Base-by-base conservation (phyloP, 2,888 invertebrate genomes). In the Mellilla xanthometata region DNA sequence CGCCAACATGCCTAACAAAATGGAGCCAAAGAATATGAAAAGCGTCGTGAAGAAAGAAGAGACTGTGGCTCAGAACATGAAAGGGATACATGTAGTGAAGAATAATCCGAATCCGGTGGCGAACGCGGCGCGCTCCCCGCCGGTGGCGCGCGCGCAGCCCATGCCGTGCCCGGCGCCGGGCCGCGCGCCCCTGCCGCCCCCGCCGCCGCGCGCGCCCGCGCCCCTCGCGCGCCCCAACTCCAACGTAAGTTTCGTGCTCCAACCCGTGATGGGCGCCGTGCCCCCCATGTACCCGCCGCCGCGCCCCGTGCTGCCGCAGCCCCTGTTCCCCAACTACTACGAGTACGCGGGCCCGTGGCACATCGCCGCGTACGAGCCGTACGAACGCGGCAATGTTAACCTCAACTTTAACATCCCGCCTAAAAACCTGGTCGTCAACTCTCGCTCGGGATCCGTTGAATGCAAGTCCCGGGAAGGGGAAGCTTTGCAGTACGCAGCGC, bases 221-320 rank as follows among this genome's bases (percentile, higher is more conserved):
- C 43, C 40, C 51, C 62, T 35, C 56, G 61, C 28, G 51, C 66
- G 31, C 56, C 77, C 79, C 27, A 74, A 72, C 60, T 75, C 84
- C 50, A 87, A 86, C 71, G 88, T 88, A 83, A 88, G 88, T 87
- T 87, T 77, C 68, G 81, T 89, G 26, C 69, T 88, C 9, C 77
- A 75, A 47, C 86, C 86, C 1, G 76, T 87, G 24, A 65, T 85
- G 73, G 74, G 76, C 4, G 72, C 71, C 9, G 62, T 70, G 38
- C 76, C 77, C 2, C 81, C 79, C 6, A 42, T 79, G 53, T 79
- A 76, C 68, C 54, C 63, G n/a, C 60, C 67, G 10, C 70, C 70
- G 8, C 68, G 73, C 24, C 73, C 71, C n/a, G 22, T 44, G 2
- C 2, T 38, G 1, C 50, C 64, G 3, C 75, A 75, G 11, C 79